Percentiles rank a stretch among this genome's conserved stretches.
Conservation (phyloP, 1,140 invertebrate species). For the Drosophila saltans region DNA sequence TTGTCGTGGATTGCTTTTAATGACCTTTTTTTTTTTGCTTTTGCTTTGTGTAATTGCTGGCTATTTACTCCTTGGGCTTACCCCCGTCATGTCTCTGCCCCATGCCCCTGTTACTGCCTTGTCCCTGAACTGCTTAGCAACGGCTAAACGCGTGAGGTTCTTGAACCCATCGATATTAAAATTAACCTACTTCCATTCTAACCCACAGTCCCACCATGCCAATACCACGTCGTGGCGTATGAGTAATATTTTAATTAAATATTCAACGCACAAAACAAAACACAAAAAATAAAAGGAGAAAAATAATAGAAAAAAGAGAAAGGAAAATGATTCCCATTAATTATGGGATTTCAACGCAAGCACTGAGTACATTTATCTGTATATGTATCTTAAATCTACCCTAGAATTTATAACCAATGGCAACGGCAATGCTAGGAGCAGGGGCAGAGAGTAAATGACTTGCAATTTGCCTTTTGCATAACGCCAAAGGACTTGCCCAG, state of each 20-base stretch:
- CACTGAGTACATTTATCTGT: constrained; percentile 6
- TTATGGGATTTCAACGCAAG: constrained; percentile 8
- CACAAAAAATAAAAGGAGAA: background rate
- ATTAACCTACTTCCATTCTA: constrained; percentile 6
- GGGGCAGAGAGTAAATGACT: background rate
- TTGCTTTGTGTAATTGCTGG: constrained; percentile 1
- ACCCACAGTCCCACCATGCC: background rate
- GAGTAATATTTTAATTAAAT: constrained; percentile 14
- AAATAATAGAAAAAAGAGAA: background rate
- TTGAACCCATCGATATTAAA: constrained; percentile 9
- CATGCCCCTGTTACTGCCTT: background rate
- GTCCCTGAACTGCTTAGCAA: constrained; percentile 2
- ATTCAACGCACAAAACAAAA: constrained; percentile 7
- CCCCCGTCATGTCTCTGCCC: background rate
- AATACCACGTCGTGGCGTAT: background rate
- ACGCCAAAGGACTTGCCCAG: no score
- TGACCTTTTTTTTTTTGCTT: constrained; percentile 7
- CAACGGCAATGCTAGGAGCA: background rate
- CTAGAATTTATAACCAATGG: background rate
- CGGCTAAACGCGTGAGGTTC: constrained; percentile 3
- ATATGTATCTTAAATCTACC: background rate
- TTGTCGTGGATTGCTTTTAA: constrained; percentile 8
- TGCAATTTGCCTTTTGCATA: background rate
- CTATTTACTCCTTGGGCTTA: constrained; percentile 6
- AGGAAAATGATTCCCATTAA: constrained; percentile 8